A percentile compares a stretch with the other conserved stretches of the same genome.
Conservation (phyloP, 2,888 invertebrate genomes). For the Rhodophaea formosa region DNA sequence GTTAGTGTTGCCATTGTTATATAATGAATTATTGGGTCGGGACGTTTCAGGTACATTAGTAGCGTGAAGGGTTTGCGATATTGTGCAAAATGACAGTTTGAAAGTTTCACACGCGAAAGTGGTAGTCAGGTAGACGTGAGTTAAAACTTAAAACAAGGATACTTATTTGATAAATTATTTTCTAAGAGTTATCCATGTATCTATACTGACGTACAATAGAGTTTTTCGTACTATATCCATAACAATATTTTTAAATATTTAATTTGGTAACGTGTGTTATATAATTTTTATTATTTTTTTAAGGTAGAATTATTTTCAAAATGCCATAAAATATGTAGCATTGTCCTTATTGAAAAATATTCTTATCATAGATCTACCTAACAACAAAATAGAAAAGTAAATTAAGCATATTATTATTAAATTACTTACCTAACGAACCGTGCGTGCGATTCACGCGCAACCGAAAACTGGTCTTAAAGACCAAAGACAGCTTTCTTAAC, state of each 20-base stretch:
- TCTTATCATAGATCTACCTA: too few relatives aligned
- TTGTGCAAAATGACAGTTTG: constrained; percentile 68
- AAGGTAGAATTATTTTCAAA: too few relatives aligned
- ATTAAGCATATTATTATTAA: not conserved
- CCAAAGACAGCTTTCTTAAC: constrained; percentile 60
- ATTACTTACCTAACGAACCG: constrained; percentile 42
- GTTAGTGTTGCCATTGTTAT: constrained; percentile 73
- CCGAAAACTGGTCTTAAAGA: constrained; percentile 48
- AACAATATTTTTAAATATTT: too few relatives aligned
- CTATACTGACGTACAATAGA: too few relatives aligned
- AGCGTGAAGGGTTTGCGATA: constrained; percentile 67
- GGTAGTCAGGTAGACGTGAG: constrained; percentile 52
- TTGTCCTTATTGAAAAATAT: too few relatives aligned
- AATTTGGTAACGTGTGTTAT: too few relatives aligned
- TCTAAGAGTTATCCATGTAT: too few relatives aligned
- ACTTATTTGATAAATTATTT: too few relatives aligned
- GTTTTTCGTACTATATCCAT: too few relatives aligned
- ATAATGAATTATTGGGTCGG: constrained; percentile 81
- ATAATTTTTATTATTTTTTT: too few relatives aligned
- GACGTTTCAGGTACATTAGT: constrained; percentile 79
- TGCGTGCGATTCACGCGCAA: constrained; percentile 64
- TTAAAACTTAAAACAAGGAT: not conserved
- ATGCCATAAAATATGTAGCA: too few relatives aligned
- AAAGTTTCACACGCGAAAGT: constrained; percentile 73
- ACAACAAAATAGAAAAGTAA: too few relatives aligned